These are phyloP conservation scores for Drosophila borborema DNA, from an alignment of 2,888 invertebrate species.

Conservation along the genomic window DNA sequence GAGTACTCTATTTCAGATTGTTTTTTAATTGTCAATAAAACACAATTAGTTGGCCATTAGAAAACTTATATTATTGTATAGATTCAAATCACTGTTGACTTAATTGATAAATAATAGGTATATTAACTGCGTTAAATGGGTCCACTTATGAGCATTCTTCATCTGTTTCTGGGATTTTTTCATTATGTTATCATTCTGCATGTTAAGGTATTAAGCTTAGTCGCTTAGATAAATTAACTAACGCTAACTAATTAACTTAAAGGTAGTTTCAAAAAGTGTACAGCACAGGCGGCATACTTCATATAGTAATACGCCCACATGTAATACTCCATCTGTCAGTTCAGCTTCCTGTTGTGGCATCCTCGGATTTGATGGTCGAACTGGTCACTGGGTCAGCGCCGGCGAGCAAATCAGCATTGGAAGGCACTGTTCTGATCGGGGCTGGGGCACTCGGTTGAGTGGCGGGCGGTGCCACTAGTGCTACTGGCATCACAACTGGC, in stretches of 20 bases:
- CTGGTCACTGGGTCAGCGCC: conserved; percentile 53
- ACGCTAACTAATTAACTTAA: conserved; percentile 46
- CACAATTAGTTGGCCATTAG: conserved; percentile 35
- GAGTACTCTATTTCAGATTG: background rate
- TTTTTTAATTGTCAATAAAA: conserved; percentile 4
- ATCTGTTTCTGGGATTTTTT: conserved; percentile 19
- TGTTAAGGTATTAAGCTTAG: conserved; percentile 44
- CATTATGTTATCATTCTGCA: conserved; percentile 20
- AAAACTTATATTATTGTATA: conserved; percentile 65
- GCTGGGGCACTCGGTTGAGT: conserved; percentile 26
- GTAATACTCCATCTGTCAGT: conserved; percentile 28
- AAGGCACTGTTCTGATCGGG: conserved; percentile 40
- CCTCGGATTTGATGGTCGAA: conserved; percentile 64
- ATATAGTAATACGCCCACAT: conserved; percentile 21
- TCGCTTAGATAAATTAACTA: conserved; percentile 60
- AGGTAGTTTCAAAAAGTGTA: conserved; percentile 29
- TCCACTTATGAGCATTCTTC: conserved; percentile 69
- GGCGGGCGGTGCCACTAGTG: conserved; percentile 19
- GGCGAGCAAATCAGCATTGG: conserved; percentile 64
- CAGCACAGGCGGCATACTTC: conserved; percentile 18
- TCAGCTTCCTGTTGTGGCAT: conserved; percentile 61
- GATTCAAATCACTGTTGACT: conserved; percentile 70
- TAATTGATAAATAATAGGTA: conserved; percentile 54
- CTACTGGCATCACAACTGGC: conserved; percentile 30
- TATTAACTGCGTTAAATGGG: conserved; percentile 49